These are phyloP conservation scores for Acanthococcus lagerstroemiae DNA, from an alignment of 2,888 invertebrate genomes.

Conservation along the genomic window DNA sequence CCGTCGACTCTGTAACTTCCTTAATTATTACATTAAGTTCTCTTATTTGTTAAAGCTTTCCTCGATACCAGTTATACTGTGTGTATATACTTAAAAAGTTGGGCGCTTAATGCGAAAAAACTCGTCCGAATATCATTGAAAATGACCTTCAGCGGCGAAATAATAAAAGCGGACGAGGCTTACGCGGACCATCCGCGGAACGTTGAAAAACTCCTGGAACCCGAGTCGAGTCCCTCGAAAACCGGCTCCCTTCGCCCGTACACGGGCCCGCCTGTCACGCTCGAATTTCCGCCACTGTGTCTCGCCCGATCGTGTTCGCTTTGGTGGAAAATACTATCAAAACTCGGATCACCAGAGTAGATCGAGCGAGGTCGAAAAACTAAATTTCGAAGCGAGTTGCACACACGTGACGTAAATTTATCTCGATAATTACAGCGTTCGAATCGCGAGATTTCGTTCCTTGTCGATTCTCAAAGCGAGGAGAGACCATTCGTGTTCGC, in stretches of 20 bases:
- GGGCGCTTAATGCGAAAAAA: slow-evolving; percentile 11
- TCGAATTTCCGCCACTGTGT: no score
- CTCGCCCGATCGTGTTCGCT: neutral
- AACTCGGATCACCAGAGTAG: no score
- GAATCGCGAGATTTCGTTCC: no score
- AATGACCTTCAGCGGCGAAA: slow-evolving; percentile 10
- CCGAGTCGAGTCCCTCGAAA: no score
- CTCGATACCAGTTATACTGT: slow-evolving; percentile 11
- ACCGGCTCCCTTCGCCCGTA: neutral
- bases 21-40: slow-evolving; percentile 24
- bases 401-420: neutral
- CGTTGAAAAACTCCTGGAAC: neutral
- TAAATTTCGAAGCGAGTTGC: neutral
- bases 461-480: no score
- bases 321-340: no score
- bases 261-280: no score
- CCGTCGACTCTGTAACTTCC: slow-evolving; percentile 28
- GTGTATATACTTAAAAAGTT: slow-evolving; percentile 17
- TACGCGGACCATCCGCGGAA: neutral
- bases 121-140: slow-evolving; percentile 24
- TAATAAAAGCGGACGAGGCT: neutral
- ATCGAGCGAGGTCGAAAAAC: neutral
- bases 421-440: no score
- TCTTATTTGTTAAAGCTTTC: slow-evolving; percentile 14
- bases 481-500: neutral